Percentiles rank a stretch among this genome's conserved stretches.
Evolutionary conservation across 2,797 vertebrate genomes (phyloP).

Genomic region (Xenentodon cancila): DNA sequence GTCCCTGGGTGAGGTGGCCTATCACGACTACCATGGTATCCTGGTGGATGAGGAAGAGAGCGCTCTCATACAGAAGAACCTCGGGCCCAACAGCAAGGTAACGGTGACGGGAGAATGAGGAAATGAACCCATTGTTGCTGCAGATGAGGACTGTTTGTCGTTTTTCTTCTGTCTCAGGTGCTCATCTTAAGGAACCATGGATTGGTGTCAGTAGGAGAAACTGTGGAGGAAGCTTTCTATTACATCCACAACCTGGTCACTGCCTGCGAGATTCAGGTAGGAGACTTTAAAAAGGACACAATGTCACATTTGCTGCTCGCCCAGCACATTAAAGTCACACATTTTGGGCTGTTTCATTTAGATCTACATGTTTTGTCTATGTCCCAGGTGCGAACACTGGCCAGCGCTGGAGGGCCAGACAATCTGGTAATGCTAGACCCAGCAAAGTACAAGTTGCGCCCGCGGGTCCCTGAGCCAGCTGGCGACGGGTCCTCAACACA

Average conservation of each 20-base stretch:
- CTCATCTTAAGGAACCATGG: conserved; percentile 97
- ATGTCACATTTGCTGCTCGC: conserved; percentile 4
- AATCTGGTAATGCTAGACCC: conserved; percentile 96
- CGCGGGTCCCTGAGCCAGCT: conserved; percentile 85
- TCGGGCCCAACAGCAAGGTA: conserved; percentile 96
- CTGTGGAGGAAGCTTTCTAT: conserved; percentile 96
- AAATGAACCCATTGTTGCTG: background rate
- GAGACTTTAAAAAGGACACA: background rate
- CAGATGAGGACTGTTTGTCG: background rate
- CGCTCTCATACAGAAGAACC: conserved; percentile 89
- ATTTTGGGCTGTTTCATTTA: conserved; percentile 4
- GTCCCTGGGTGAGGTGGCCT: conserved; percentile 91
- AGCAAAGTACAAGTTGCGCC: conserved; percentile 91
- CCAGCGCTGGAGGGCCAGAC: conserved; percentile 95
- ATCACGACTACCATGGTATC: conserved; percentile 97
- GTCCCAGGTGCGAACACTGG: conserved; percentile 93
- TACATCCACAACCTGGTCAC: conserved; percentile 96
- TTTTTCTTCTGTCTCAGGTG: conserved; percentile 78
- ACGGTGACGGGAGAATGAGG: background rate
- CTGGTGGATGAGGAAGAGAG: conserved; percentile 92
- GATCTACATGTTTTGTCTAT: conserved; percentile 16
- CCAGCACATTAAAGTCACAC: background rate
- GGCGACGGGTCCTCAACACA: conserved; percentile 84
- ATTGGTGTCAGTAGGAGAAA: conserved; percentile 92
- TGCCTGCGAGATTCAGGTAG: conserved; percentile 98